Evolutionary conservation across 2,113 vertebrate species (phyloP).

Genomic region (Corythaixoides concolor): DNA sequence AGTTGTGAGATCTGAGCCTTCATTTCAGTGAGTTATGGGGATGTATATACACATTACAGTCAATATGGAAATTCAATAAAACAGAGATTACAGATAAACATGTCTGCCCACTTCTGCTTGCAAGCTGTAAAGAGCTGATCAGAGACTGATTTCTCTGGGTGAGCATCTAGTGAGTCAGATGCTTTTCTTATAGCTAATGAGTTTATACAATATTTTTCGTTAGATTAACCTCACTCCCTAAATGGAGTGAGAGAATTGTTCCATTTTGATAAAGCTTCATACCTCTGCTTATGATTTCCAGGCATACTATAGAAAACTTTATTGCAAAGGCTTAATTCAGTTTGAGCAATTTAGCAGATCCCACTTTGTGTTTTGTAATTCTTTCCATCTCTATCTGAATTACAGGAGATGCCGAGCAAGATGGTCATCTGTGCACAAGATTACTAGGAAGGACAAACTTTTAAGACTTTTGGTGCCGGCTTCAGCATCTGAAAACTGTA

Average conservation of each 20-base stretch:
- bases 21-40: not conserved
- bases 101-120: not conserved
- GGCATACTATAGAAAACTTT: not conserved
- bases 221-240: not conserved
- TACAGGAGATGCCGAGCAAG: not conserved
- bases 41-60: not conserved
- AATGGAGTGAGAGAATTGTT: not conserved
- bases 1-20: not conserved
- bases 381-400: not conserved
- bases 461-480: not conserved
- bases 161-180: not conserved
- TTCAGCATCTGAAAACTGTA: not conserved
- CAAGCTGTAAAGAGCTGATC: not conserved
- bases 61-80: constrained; percentile 10
- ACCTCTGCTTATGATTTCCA: not conserved
- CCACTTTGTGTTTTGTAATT: not conserved
- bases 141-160: not conserved
- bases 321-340: not conserved
- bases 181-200: not conserved
- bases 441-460: not conserved
- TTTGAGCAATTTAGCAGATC: not conserved
- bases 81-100: constrained; percentile 11
- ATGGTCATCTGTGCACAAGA: not conserved
- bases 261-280: not conserved
- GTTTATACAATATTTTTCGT: not conserved